Evolutionary conservation across 2,888 invertebrate genomes (phyloP).

Genomic region (Mellilla xanthometata): DNA sequence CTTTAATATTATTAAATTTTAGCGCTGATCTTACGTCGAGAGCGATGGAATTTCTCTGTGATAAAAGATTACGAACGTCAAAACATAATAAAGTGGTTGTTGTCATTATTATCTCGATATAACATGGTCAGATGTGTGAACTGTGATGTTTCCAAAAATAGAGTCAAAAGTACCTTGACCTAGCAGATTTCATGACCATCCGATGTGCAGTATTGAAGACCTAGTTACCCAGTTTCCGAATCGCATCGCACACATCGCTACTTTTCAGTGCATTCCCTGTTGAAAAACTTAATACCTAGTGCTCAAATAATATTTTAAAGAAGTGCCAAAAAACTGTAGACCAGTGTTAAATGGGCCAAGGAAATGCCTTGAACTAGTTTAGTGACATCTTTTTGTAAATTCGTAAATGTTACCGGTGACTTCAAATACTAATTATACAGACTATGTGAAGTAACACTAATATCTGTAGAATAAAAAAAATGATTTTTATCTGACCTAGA

Average conservation of each 20-base stretch:
- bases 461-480: too few relatives aligned
- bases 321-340: neutral
- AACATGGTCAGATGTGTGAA: constrained; percentile 1
- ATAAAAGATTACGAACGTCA: constrained; percentile 36
- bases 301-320: neutral
- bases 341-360: constrained; percentile 6
- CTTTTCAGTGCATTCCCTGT: neutral
- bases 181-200: constrained; percentile 47
- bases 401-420: constrained; percentile 12
- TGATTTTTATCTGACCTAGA: too few relatives aligned
- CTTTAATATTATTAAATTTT: constrained; percentile 26
- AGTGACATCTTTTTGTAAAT: constrained; percentile 6
- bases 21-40: constrained; percentile 18
- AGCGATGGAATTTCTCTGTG: constrained; percentile 23
- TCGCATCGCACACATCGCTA: constrained; percentile 1
- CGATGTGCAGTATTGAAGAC: constrained; percentile 42
- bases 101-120: constrained; percentile 9
- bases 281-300: constrained; percentile 3
- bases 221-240: constrained; percentile 39
- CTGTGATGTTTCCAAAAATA: constrained; percentile 42
- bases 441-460: too few relatives aligned
- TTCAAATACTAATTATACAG: constrained; percentile 1
- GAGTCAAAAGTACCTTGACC: constrained; percentile 60
- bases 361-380: constrained; percentile 10
- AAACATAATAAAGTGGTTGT: constrained; percentile 15